Percentiles rank a stretch among this genome's conserved stretches.
phyloP scores from a whole-genome alignment of 2,113 vertebrate genomes.

The Esox niger region DNA sequence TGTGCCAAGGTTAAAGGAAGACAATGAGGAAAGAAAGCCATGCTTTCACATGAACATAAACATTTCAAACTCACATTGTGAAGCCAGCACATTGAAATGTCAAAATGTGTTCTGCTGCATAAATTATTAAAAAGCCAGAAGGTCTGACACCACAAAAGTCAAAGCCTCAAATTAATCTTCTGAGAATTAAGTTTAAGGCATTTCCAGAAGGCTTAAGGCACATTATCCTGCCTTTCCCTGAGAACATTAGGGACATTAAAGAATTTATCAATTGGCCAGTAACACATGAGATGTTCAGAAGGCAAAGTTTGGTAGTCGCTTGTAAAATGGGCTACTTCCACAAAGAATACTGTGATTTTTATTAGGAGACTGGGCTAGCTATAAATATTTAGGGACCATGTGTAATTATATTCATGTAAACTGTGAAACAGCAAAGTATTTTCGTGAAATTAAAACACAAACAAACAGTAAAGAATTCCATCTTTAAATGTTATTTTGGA shows the following conservation, averaged over 20 bases:
- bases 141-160: constrained; percentile 27
- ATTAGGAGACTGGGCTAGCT: too few species aligned
- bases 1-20: constrained; percentile 60
- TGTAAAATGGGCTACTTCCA: too few species aligned
- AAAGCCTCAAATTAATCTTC: constrained; percentile 4
- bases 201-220: constrained; percentile 48
- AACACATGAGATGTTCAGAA: constrained; percentile 3
- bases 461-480: too few species aligned
- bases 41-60: constrained; percentile 42
- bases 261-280: constrained; percentile 34
- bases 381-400: too few species aligned
- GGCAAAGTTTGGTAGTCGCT: too few species aligned
- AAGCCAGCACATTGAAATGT: constrained; percentile 47
- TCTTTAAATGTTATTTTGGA: too few species aligned
- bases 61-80: constrained; percentile 56
- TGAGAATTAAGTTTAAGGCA: constrained; percentile 43
- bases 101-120: constrained; percentile 47
- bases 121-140: constrained; percentile 51
- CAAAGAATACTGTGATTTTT: too few species aligned
- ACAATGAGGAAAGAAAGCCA: constrained; percentile 28
- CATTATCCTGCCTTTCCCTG: constrained; percentile 35
- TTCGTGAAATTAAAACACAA: too few species aligned
- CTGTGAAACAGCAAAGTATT: too few species aligned
- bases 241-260: constrained; percentile 16
- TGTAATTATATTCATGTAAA: too few species aligned